These are phyloP conservation scores for Nothobranchius furzeri DNA, from an alignment of 2,113 vertebrate species.

Conservation along the genomic window DNA sequence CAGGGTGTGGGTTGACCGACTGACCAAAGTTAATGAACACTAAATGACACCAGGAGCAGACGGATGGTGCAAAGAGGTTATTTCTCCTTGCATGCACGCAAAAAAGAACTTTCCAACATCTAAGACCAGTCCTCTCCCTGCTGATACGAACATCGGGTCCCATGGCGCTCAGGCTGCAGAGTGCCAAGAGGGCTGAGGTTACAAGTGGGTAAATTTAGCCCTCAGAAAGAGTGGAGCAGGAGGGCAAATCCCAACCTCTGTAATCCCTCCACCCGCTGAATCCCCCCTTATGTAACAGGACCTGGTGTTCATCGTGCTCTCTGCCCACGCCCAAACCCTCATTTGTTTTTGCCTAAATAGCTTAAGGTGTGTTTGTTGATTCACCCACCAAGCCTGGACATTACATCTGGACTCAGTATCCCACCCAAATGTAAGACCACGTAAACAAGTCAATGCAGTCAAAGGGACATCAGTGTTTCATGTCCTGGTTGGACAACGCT, in stretches of 20 bases:
- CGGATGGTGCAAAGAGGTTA: neutral
- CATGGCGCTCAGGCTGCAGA: constrained; percentile 16
- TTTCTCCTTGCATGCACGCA: neutral
- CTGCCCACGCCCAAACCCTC: neutral
- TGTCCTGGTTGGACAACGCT: neutral
- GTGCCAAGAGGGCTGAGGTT: constrained; percentile 39
- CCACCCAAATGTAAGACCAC: neutral
- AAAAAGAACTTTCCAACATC: neutral
- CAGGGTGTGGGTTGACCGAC: constrained; percentile 6
- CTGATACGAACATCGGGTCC: constrained; percentile 46
- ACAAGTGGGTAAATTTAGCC: constrained; percentile 70
- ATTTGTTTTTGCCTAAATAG: neutral
- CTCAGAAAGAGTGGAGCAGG: constrained; percentile 12
- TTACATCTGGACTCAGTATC: constrained; percentile 6
- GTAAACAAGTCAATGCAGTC: neutral
- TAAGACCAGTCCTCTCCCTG: neutral
- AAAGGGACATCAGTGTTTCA: neutral
- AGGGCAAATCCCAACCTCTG: constrained; percentile 29
- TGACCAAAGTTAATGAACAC: constrained; percentile 20
- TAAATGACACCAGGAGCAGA: neutral
- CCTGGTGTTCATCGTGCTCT: constrained; percentile 7
- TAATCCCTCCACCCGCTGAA: constrained; percentile 3
- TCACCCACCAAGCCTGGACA: neutral
- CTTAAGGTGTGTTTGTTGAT: neutral
- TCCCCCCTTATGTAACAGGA: constrained; percentile 23